phyloP scores from a whole-genome alignment of 2,797 vertebrate species.

The Arctocebus calabarensis region DNA sequence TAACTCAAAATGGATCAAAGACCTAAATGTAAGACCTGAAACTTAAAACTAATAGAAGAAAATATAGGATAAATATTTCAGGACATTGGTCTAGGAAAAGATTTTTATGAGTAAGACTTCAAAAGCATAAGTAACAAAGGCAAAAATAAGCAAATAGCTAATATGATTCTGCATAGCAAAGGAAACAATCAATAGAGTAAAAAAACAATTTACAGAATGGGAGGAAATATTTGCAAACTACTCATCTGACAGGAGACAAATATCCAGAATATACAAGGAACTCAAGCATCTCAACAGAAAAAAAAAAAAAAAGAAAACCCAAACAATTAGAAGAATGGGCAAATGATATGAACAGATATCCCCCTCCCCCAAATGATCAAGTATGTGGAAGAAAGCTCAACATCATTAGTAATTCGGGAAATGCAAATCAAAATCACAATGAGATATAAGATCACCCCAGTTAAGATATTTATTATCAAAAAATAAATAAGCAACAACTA shows the following conservation, averaged over 20 bases:
- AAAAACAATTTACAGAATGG: background rate
- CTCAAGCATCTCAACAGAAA: background rate
- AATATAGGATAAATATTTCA: background rate
- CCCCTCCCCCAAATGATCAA: no score
- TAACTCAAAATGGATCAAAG: no score
- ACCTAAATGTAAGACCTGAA: no score
- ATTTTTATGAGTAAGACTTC: background rate
- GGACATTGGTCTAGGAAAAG: background rate
- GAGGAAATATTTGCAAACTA: background rate
- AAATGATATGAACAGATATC: background rate
- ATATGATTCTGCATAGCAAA: background rate
- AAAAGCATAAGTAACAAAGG: background rate
- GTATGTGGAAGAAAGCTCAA: background rate
- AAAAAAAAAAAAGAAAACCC: no score
- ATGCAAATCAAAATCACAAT: background rate
- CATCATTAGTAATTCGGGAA: background rate
- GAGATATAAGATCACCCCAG: background rate
- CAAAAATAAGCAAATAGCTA: background rate
- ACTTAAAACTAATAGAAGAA: no score
- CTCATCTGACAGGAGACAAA: background rate
- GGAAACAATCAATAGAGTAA: background rate
- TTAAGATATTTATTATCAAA: background rate
- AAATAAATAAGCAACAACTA: background rate
- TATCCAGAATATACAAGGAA: background rate
- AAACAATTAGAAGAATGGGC: background rate